Evolutionary conservation across 2,888 invertebrate genomes (phyloP), one percentile per base, ranked within the genome.

Genomic region (Eristalinus aeneus): DNA sequence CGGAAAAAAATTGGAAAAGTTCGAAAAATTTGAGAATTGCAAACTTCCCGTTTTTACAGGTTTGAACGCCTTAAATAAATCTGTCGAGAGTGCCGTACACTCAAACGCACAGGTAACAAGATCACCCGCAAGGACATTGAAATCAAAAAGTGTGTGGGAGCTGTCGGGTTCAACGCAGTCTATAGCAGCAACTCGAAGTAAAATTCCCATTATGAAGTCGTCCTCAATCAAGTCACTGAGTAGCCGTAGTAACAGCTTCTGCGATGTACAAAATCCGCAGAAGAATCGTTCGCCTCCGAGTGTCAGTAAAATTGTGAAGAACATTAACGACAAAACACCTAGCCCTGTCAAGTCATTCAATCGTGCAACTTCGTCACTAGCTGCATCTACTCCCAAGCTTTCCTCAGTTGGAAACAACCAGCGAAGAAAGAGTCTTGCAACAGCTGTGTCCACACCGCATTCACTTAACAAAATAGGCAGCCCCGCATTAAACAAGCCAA

Each of bases 131-230:
- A 60, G 87, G 46, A 39, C 61, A 4, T 12, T 84, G 61, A 71
- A 89, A 27, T 91, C 91, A 53, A 92, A 89, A 77, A 92, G 91
- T 4, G 90, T 93, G 88, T 93, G 92, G 91, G 93, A 94, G 90
- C 90, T 93, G 1, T 90, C 89, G 67, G 86, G 69, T 58, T 87
- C 94, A 91, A 93, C 93, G 88, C 93, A 94, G 91, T 93, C 94
- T 75, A 92, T 94, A 92, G 93, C 93, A 89, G 94, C 94, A 93
- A 71, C 65, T 32, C 93, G 93, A 65, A 94, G 94, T 90, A 94
- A 94, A 93, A 95, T 95, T 92, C 95, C 95, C 90, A 94, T 95
- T 20, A 89, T 91, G 16, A 92, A 91, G 84, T 87, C 89, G 12
- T 89, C 90, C 2, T 90, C 88, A 64, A 88, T 89, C 11, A 74